Conservation (phyloP, 1,140 invertebrate species). For the Patella vulgata region DNA sequence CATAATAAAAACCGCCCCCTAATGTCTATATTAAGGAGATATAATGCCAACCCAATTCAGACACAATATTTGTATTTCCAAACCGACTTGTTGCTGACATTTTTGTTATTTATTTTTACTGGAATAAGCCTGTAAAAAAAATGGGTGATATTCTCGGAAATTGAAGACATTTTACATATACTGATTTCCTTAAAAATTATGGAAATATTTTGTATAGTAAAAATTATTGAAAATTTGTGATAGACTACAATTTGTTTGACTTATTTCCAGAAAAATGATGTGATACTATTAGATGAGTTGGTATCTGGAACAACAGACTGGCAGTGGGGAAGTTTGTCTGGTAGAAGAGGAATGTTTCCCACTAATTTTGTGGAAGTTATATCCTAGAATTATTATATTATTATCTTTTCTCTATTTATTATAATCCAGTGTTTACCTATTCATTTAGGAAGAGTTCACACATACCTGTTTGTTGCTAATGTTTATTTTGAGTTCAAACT, state of each 20-base stretch:
- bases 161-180: neutral
- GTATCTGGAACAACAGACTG: constrained; percentile 77
- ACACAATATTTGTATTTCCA: neutral
- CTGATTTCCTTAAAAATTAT: neutral
- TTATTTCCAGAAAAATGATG: constrained; percentile 72
- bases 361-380: constrained; percentile 84
- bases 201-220: neutral
- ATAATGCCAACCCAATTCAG: no score
- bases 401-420: no score
- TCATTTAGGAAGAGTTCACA: no score
- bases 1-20: no score
- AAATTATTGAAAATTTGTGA: neutral
- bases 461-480: no score
- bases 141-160: neutral
- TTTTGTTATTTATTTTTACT: neutral
- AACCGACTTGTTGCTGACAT: neutral
- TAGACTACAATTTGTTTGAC: constrained; percentile 2
- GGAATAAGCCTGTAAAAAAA: neutral
- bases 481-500: no score
- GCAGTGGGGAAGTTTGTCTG: constrained; percentile 80
- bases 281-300: constrained; percentile 77
- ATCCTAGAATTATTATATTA: no score
- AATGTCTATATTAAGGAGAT: no score
- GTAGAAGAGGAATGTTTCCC: constrained; percentile 81
- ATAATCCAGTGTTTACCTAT: no score